Evolutionary conservation across 2,113 vertebrate genomes (phyloP).

Genomic region (Miniopterus natalensis): DNA sequence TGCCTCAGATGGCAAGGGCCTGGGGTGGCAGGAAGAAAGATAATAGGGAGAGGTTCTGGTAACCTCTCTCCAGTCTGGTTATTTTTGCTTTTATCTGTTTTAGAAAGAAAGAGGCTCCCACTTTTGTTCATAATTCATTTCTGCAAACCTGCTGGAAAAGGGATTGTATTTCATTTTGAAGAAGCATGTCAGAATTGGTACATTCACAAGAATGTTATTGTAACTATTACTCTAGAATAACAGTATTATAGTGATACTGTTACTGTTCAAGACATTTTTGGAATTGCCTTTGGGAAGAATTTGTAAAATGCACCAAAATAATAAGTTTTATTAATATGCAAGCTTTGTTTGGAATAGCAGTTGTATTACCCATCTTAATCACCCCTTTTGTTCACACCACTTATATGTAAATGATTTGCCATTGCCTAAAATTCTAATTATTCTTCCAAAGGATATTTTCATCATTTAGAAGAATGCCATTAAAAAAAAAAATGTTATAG

Average conservation of each 20-base stretch:
- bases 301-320: not conserved
- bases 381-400: not conserved
- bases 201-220: not conserved
- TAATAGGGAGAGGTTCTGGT: not conserved
- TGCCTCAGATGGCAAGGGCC: not conserved
- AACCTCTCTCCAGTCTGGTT: not conserved
- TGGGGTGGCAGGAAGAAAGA: not conserved
- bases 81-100: not conserved
- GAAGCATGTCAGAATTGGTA: not conserved
- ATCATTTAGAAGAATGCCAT: not conserved
- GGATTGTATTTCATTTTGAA: not conserved
- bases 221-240: not conserved
- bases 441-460: not conserved
- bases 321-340: not conserved
- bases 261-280: not conserved
- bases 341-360: slow-evolving; percentile 21
- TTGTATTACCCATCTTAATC: not conserved
- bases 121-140: not conserved
- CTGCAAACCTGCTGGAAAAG: not conserved
- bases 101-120: not conserved
- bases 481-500: not conserved
- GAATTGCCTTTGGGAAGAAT: not conserved
- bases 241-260: not conserved
- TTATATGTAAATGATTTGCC: not conserved
- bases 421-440: not conserved